Base-by-base conservation (phyloP, 2,797 vertebrate genomes). In the Rhynchotus rufescens region DNA sequence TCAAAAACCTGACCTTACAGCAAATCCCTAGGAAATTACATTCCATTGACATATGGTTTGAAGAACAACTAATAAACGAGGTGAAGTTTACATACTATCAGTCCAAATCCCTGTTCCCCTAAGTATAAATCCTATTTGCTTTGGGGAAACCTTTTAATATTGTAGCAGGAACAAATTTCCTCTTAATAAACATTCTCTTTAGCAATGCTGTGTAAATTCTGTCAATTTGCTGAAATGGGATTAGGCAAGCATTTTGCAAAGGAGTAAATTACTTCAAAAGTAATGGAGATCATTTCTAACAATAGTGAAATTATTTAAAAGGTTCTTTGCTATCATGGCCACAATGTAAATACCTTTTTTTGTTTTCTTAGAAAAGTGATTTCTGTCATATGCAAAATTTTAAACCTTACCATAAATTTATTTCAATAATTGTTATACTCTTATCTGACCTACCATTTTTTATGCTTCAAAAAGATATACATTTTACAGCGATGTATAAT, bases 1-100 rank as follows among this genome's bases (percentile, higher is more conserved):
- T 92, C 85, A 92, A 75, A 92, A 93, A 40, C 57, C 45, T 89
- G 89, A 91, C 92, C 75, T 86, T 72, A 62, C 42, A 74, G 32
- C 64, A 95, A 62, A 88, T 86, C 83, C 61, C 54, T 80, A 68
- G 89, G 80, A 95, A 92, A 93, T 93, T 80, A 40, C 72, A 77
- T 91, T 94, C 75, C 80, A 59, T 1, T 65, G 83, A 47, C 87
- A 91, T 77, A 65, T 86, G 87, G 75, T 45, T 77, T 88, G 74
- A 84, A 45, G 65, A 82, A 44, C 36, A 74, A 7, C 40, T 77
- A 85, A 82, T 86, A 93, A 94, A 36, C 56, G 57, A n/a, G 44
- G 65, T 90, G 84, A 92, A 80, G 65, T 92, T 92, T 87, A 34
- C 26, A 64, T 59, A 28, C 56, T 73, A 42, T 84, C 56, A 57